Base-by-base conservation (phyloP, 2,113 vertebrate genomes). In the Marmota flaviventris region DNA sequence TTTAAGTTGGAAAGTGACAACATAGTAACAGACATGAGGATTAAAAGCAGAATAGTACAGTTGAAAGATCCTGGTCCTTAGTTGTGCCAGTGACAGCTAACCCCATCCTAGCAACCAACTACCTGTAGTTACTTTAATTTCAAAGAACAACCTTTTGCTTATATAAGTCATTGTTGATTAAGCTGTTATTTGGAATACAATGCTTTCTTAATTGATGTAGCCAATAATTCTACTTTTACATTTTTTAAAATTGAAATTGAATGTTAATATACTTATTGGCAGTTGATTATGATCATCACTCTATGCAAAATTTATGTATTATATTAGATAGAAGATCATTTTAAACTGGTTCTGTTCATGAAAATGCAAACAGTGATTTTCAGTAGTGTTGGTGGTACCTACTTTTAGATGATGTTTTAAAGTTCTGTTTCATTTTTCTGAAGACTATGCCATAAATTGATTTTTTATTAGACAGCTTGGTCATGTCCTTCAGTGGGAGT, bases 331-430 rank as follows among this genome's bases (percentile, higher is more conserved):
- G 24, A 92, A 86, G 29, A 25, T 75, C 79, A 69, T 67, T 85
- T 81, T 87, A 61, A 61, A 39, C 45, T 87, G 58, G 2, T 20
- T 87, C 3, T 51, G 4, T 61, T 83, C 67, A n/a, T 91, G 67
- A 81, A 58, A 69, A 51, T 81, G 32, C 13, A 87, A 67, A 5
- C 2, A 4, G 8, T 93, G 22, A 39, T 96, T 88, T 63, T 39
- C 48, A 89, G 8, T 75, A 84, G 25, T 53, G 32, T 13, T 81
- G 53, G 37, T 78, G 37, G 13, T 42, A 81, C 76, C 32, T 87
- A 51, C 13, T 96, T 94, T 95, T 53, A 84, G 87, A 42, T 67
- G 27, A 29, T 77, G 63, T 93, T 94, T 95, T 96, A 51, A 67
- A 72, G 27, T 89, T 93, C 14, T 70, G 0, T 93, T 93, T 84